Base-by-base conservation (phyloP, 2,113 vertebrate genomes). In the Neomonachus schauinslandi region DNA sequence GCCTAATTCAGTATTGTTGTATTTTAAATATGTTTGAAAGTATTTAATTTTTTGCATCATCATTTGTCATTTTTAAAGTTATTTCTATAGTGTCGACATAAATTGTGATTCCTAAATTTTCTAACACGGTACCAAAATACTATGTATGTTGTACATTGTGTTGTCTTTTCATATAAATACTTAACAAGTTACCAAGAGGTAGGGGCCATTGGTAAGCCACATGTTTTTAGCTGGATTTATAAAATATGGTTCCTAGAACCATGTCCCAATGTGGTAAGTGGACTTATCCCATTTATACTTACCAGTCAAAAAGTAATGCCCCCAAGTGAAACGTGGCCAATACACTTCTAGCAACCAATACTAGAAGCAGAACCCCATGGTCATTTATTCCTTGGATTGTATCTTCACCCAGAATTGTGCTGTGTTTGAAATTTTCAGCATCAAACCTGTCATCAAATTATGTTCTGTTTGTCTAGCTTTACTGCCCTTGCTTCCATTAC, bases 101-200 rank as follows among this genome's bases (percentile, higher is more conserved):
- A 96, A 80, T 24, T 83, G 15, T 57, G n/a, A 63, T 42, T 74
- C 49, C 57, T 51, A n/a, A 8, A 26, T 95, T 91, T 77, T 91
- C 81, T 83, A 36, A 65, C 69, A 67, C 11, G 31, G 69, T 82
- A 26, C 59, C 39, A 65, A 53, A 95, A 91, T 67, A 67, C 8
- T 71, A 3, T 65, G 5, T 87, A 33, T 85, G 13, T 85, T 69
- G 2, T 46, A 42, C 63, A 57, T 16, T 65, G 7, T 55, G 28
- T 86, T 97, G 63, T 69, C 51, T 95, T 90, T 91, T 93, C 53
- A 81, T 22, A 31, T 36, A 91, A 88, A 26, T 61, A 77, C 15
- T 76, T 76, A 81, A 80, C 11, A 46, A 87, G 77, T 83, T 51
- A 53, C 4, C 74, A 69, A 86, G 89, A 86, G 33, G 18, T 26